Evolutionary conservation across 1,140 invertebrate species (phyloP), one percentile per base, ranked within the genome.

Genomic region (Aphidius gifuensis): DNA sequence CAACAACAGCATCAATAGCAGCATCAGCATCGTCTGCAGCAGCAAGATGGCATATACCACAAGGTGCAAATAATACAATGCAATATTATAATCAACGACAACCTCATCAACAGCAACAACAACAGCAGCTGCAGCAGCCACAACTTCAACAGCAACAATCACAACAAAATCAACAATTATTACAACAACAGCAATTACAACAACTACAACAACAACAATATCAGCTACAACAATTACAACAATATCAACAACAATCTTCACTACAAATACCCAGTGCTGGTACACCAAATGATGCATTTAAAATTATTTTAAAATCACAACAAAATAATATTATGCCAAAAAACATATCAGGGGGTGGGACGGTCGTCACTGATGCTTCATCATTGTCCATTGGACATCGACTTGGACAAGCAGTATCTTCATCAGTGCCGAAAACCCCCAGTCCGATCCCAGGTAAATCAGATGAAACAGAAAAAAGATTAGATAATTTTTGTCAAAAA

Each of bases 401-500:
- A 3, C 62, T 68, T 32, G 75, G 72, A 45, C 77, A 77, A 32
- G 66, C 87, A 63, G 89, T 91, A 58, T 88, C 88, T 55, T 92
- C 90, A 45, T 91, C 90, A 53, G 89, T 90, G 78, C 89, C 90
- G 60, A 92, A 91, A 81, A 92, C 90, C 49, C 90, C 90, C 61
- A 91, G 89, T 79, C 89, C 90, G 40, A 69, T 75, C 11, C 62
- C 67, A 46, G 76, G 75, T 0, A 81, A 81, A 65, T 58, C 66
- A 1, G 81, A 83, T 16, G 84, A 85, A 54, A 80, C 82, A 5
- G 83, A 85, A 66, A 83, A 83, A 42, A 84, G 74, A 65, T 74
- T 92, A 66, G 90, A 92, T 74, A 90, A 90, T 71, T 88, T 89
- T 77, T 90, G 90, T 72, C 88, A 90, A 69, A 90, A 91, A 74